Conservation (phyloP, 2,888 invertebrate species). For the Bombylius major region DNA sequence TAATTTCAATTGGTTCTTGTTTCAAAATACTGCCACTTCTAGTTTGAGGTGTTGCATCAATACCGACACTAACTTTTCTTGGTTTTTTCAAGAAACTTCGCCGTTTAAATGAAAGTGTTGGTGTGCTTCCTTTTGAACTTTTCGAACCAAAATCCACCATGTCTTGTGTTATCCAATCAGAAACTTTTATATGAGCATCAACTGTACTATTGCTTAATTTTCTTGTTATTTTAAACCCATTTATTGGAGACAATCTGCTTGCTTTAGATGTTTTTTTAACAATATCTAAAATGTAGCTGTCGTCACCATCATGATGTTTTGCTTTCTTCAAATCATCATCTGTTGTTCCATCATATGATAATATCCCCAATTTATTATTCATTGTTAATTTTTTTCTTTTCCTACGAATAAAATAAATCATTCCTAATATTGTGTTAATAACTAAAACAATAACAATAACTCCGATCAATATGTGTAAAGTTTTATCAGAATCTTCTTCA, state of each 20-base stretch:
- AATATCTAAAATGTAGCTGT: constrained; percentile 32
- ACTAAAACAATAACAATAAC: constrained; percentile 58
- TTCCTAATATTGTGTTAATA: constrained; percentile 44
- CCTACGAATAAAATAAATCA: constrained; percentile 23
- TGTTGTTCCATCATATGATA: constrained; percentile 31
- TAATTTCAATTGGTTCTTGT: constrained; percentile 64
- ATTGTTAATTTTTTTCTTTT: constrained; percentile 7
- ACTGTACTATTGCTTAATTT: constrained; percentile 69
- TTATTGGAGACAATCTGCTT: constrained; percentile 38
- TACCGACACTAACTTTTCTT: constrained; percentile 60
- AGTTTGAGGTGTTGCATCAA: constrained; percentile 66
- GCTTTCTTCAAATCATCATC: constrained; percentile 34
- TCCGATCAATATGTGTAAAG: constrained; percentile 48
- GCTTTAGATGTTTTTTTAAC: constrained; percentile 38
- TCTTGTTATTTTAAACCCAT: constrained; percentile 51
- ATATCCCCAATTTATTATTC: constrained; percentile 25
- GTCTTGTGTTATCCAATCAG: constrained; percentile 75
- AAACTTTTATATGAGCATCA: constrained; percentile 74
- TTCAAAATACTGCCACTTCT: constrained; percentile 58
- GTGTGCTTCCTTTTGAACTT: constrained; percentile 26
- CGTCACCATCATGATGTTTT: constrained; percentile 31
- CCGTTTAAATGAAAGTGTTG: constrained; percentile 26
- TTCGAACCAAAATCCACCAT: constrained; percentile 59
- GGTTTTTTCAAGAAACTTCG: constrained; percentile 40
- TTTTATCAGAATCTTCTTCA: constrained; percentile 17